Evolutionary conservation across 1,140 invertebrate genomes (phyloP).

Genomic region (Drosophila burlai): DNA sequence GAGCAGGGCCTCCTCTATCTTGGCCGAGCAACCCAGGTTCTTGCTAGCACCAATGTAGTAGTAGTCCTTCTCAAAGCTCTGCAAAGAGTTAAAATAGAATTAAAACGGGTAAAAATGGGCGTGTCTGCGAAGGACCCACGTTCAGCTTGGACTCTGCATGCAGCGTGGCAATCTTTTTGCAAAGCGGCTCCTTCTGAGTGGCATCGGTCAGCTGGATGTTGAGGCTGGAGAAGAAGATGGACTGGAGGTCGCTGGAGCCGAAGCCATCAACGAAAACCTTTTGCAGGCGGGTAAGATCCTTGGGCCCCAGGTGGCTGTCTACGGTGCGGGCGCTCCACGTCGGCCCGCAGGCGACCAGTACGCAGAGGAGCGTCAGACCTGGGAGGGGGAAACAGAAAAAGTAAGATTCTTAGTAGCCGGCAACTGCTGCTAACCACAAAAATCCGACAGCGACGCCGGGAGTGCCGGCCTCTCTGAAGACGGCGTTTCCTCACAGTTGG

Average conservation of each 20-base stretch:
- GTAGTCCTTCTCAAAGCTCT: slow-evolving; percentile 84
- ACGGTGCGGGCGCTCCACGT: slow-evolving; percentile 71
- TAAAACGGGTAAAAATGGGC: background rate
- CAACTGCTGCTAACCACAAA: slow-evolving; percentile 45
- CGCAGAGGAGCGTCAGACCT: slow-evolving; percentile 65
- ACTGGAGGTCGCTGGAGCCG: slow-evolving; percentile 77
- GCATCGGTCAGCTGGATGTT: slow-evolving; percentile 73
- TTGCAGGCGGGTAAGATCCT: slow-evolving; percentile 78
- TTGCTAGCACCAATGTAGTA: slow-evolving; percentile 79
- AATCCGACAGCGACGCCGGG: slow-evolving; percentile 47
- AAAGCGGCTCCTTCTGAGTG: slow-evolving; percentile 60
- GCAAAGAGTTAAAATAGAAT: background rate
- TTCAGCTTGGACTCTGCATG: slow-evolving; percentile 81
- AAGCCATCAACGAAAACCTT: slow-evolving; percentile 80
- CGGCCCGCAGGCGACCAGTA: slow-evolving; percentile 41
- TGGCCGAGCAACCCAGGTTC: slow-evolving; percentile 65
- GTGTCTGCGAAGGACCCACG: slow-evolving; percentile 48
- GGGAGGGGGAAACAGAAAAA: background rate
- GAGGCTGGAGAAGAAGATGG: slow-evolving; percentile 76
- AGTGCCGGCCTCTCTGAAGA: slow-evolving; percentile 22
- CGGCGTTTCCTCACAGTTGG: slow-evolving; percentile 53
- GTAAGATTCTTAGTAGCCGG: slow-evolving; percentile 44
- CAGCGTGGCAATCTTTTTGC: slow-evolving; percentile 64
- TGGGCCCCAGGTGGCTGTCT: slow-evolving; percentile 65
- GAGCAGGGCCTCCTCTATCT: slow-evolving; percentile 64